A percentile compares a stretch with the other conserved stretches of the same genome.
These are phyloP conservation scores for Halichondria panicea DNA, from an alignment of 37 sponge, comb jelly and placozoan genomes.

Conservation along the genomic window DNA sequence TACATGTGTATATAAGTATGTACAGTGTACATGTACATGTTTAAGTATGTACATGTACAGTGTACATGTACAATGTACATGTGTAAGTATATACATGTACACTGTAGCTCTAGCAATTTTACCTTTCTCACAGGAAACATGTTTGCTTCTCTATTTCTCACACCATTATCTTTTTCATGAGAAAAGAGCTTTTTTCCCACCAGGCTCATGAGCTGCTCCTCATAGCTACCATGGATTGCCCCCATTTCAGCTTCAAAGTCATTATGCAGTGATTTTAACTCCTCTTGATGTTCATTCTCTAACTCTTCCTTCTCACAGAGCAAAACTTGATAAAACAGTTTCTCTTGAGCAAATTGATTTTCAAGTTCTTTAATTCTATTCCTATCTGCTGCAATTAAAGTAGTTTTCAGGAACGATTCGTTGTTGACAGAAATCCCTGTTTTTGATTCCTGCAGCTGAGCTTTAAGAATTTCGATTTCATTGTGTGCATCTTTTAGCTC, in stretches of 20 bases:
- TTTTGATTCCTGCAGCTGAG: not conserved
- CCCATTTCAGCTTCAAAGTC: slow-evolving; percentile 44
- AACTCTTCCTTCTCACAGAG: slow-evolving; percentile 13
- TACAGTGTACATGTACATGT: too few relatives aligned
- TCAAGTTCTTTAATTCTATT: slow-evolving; percentile 11
- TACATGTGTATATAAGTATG: too few relatives aligned
- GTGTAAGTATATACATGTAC: not conserved
- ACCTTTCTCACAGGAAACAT: not conserved
- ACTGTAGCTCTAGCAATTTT: not conserved
- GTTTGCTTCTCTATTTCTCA: not conserved
- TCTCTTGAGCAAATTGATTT: slow-evolving; percentile 8
- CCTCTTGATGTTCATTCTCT: not conserved
- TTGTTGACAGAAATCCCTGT: not conserved
- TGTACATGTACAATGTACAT: too few relatives aligned
- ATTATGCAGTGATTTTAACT: slow-evolving; percentile 22
- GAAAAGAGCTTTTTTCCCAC: slow-evolving; percentile 32
- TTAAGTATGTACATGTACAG: too few relatives aligned
- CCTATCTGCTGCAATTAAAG: not conserved
- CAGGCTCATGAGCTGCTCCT: slow-evolving; percentile 65
- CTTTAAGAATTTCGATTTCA: not conserved
- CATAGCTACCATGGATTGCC: slow-evolving; percentile 44
- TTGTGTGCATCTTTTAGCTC: slow-evolving; percentile 22
- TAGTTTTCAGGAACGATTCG: not conserved
- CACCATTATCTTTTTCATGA: slow-evolving; percentile 20
- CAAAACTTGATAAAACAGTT: not conserved